A percentile compares a stretch with the other conserved stretches of the same genome.
phyloP scores from a whole-genome alignment of 2,888 invertebrate genomes.

The Eugnorisma glareosa region DNA sequence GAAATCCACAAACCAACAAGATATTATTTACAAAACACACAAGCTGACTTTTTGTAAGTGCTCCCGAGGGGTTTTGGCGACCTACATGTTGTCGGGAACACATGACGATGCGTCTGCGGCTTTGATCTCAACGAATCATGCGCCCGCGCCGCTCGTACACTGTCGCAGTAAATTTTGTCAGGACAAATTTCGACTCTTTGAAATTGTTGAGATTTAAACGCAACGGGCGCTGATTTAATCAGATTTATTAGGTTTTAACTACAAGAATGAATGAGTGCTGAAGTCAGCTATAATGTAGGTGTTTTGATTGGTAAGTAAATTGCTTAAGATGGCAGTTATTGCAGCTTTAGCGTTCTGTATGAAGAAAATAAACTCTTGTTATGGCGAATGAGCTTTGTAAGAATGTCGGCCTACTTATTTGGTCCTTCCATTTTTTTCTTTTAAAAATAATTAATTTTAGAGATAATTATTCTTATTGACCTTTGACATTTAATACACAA shows the following conservation, averaged over 20 bases:
- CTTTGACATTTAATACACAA: not conserved
- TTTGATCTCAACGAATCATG: slow-evolving; percentile 79
- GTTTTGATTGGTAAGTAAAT: slow-evolving; percentile 72
- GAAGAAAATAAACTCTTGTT: slow-evolving; percentile 24
- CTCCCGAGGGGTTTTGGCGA: slow-evolving; percentile 83
- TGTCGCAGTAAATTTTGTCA: slow-evolving; percentile 87
- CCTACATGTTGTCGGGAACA: slow-evolving; percentile 82
- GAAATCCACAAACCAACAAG: slow-evolving; percentile 75
- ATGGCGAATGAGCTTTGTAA: slow-evolving; percentile 20
- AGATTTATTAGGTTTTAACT: slow-evolving; percentile 83
- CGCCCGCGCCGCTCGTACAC: slow-evolving; percentile 67
- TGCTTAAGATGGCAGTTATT: slow-evolving; percentile 56
- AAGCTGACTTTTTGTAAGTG: slow-evolving; percentile 81
- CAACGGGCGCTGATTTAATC: slow-evolving; percentile 80
- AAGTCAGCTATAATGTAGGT: slow-evolving; percentile 68
- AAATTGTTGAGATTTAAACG: slow-evolving; percentile 81
- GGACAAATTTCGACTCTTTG: slow-evolving; percentile 89
- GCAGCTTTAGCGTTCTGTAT: slow-evolving; percentile 20
- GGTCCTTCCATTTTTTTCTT: not conserved
- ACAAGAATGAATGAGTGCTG: slow-evolving; percentile 73
- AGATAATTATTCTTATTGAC: not conserved
- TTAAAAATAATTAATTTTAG: not conserved
- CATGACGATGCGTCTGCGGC: slow-evolving; percentile 74
- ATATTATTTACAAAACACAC: slow-evolving; percentile 88
- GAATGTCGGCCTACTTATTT: not conserved